These are phyloP conservation scores for Channa argus DNA, from an alignment of 2,113 vertebrate genomes.

Conservation along the genomic window DNA sequence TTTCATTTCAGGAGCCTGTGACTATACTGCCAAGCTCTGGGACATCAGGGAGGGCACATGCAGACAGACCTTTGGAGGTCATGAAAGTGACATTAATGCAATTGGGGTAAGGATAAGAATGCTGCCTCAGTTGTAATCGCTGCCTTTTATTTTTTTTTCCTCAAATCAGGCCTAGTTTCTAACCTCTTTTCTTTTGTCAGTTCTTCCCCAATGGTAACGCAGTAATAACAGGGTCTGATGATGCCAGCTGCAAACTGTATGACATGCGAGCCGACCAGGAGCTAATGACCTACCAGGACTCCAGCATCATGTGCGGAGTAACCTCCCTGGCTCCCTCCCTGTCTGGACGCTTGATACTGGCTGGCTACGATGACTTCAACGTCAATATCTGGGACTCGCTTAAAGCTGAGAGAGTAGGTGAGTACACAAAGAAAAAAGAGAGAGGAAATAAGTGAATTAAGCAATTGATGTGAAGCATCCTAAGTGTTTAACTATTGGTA, in stretches of 20 bases:
- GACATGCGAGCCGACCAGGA: conserved; percentile 98
- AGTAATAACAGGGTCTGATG: conserved; percentile 95
- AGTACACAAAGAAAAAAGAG: conserved; percentile 56
- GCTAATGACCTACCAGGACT: conserved; percentile 91
- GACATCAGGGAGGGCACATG: conserved; percentile 92
- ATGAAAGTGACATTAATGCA: conserved; percentile 97
- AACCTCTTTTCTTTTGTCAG: conserved; percentile 72
- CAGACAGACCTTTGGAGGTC: conserved; percentile 94
- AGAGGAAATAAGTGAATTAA: background rate
- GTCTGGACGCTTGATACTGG: conserved; percentile 92
- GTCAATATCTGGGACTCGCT: conserved; percentile 97
- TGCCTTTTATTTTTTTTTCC: background rate
- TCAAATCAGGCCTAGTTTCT: background rate
- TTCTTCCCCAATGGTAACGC: conserved; percentile 96
- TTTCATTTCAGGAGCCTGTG: conserved; percentile 96
- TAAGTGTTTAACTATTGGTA: too few species aligned
- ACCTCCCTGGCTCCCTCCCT: conserved; percentile 93
- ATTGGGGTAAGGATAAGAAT: conserved; percentile 86
- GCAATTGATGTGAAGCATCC: background rate
- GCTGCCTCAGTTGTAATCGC: background rate
- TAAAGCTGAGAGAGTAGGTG: conserved; percentile 89
- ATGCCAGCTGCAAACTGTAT: conserved; percentile 92
- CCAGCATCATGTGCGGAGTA: conserved; percentile 94
- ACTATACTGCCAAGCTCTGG: conserved; percentile 97
- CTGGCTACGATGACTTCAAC: conserved; percentile 96